phyloP scores from a whole-genome alignment of 1,140 invertebrate species.

The Saccostrea echinata region DNA sequence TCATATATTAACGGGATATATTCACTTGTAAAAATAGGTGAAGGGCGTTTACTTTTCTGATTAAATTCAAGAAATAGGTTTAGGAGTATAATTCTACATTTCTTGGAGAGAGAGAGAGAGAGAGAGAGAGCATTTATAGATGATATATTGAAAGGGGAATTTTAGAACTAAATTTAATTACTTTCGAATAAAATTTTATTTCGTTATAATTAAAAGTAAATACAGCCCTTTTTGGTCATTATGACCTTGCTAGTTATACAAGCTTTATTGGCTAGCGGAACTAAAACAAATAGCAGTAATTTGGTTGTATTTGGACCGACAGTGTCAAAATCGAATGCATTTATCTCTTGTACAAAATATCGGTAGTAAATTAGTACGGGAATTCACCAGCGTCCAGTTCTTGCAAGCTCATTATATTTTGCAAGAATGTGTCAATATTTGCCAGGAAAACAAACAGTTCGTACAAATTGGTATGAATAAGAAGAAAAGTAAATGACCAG shows the following conservation, averaged over 20 bases:
- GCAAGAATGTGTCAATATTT: slow-evolving; percentile 24
- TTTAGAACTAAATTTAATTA: not conserved
- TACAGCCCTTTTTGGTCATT: not conserved
- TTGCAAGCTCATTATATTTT: slow-evolving; percentile 29
- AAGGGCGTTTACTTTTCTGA: not conserved
- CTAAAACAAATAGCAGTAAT: not conserved
- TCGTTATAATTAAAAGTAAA: not conserved
- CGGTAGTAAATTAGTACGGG: slow-evolving; percentile 1
- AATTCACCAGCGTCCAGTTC: not conserved
- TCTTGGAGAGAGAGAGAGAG: not conserved
- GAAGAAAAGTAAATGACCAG: slow-evolving; percentile 26
- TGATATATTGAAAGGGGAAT: not conserved
- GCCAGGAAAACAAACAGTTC: slow-evolving; percentile 23
- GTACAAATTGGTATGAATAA: slow-evolving; percentile 14
- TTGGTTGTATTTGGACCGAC: not conserved
- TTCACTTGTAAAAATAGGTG: not conserved
- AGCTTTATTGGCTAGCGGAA: not conserved
- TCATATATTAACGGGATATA: not conserved
- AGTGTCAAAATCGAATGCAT: slow-evolving; percentile 8
- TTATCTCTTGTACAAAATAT: slow-evolving; percentile 5
- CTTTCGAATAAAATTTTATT: not conserved
- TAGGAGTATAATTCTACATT: not conserved
- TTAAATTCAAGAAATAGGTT: not conserved
- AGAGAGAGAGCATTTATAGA: too few species aligned
- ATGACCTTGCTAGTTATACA: not conserved